Base-by-base conservation (phyloP, 1,140 invertebrate genomes). In the Hypsibius dujardini region DNA sequence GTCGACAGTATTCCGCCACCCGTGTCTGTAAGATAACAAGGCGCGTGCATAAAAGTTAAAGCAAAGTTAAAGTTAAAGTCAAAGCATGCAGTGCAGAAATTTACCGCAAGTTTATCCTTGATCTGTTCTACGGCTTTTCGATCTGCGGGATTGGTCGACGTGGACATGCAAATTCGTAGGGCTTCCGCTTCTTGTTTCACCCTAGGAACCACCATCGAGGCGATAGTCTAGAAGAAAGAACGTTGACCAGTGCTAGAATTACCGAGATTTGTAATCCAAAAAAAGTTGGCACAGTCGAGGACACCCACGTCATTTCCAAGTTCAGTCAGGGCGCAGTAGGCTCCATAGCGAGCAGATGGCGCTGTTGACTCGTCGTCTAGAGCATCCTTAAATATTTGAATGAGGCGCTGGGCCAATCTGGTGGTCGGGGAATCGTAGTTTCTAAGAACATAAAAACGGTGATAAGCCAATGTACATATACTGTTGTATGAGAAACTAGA, bases 381-480 rank as follows among this genome's bases (percentile, higher is more conserved):
- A 1, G 90, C 87, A 59, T 85, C 84, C 75, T 83, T 84, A 72
- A 88, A 88, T 75, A 88, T 84, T 72, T 91, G 84, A 0, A 93
- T 95, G 0, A 97, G 88, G 77, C 94, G 84, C 0, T 90, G 93
- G 81, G 96, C 93, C 50, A 97, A 85, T 79, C 93, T 93, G 79
- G 96, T 97, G 1, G 92, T 96, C 42, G 90, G 90, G 0, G 92
- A 95, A 77, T 93, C 95, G 77, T 95, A 97, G 76, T 91, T 94
- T 72, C 80, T 80, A 73, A 45, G 76, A 71, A 72, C 70, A 59
- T 46, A 1, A 46, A 60, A 70, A 14, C 47, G 14, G 12, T 40
- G 15, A 40, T 46, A 45, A 70, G 40, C 3, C n/a, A 47, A 28
- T 46, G 70, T 15, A 47, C 28, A 28, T 28, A 28, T 28, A 28